phyloP scores from a whole-genome alignment of 2,888 invertebrate genomes.

The Serripes groenlandicus region DNA sequence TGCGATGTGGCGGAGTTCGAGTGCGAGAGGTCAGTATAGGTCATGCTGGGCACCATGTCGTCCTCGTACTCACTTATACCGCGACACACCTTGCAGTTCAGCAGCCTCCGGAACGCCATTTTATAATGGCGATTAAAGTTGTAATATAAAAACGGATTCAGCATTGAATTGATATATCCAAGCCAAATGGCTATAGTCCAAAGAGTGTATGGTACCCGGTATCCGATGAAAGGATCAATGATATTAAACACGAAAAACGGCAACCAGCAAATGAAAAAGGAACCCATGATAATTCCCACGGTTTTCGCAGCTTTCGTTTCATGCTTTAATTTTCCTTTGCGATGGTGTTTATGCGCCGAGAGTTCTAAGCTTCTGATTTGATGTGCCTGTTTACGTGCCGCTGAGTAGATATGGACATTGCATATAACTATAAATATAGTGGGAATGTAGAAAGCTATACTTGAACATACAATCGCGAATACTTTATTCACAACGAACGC shows the following conservation, averaged over 20 bases:
- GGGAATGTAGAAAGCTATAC: slow-evolving; percentile 84
- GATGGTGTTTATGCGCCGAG: slow-evolving; percentile 74
- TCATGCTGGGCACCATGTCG: slow-evolving; percentile 67
- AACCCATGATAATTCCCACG: slow-evolving; percentile 83
- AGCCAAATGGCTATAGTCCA: slow-evolving; percentile 83
- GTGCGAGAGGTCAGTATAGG: slow-evolving; percentile 64
- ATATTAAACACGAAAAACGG: slow-evolving; percentile 84
- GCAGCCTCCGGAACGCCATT: slow-evolving; percentile 78
- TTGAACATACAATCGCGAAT: slow-evolving; percentile 81
- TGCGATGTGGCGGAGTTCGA: slow-evolving; percentile 64
- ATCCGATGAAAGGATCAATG: slow-evolving; percentile 82
- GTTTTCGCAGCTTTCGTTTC: slow-evolving; percentile 85
- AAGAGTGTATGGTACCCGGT: slow-evolving; percentile 78
- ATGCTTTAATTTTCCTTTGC: slow-evolving; percentile 80
- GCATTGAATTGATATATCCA: slow-evolving; percentile 83
- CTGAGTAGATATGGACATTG: slow-evolving; percentile 81
- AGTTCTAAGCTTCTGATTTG: slow-evolving; percentile 81
- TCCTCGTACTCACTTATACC: slow-evolving; percentile 79
- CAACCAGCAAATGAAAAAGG: slow-evolving; percentile 84
- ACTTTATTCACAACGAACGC: slow-evolving; percentile 82
- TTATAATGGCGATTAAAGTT: slow-evolving; percentile 80
- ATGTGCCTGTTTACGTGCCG: slow-evolving; percentile 80
- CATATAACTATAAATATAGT: slow-evolving; percentile 82
- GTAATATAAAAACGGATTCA: slow-evolving; percentile 81
- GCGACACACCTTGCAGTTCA: slow-evolving; percentile 77